Evolutionary conservation across 2,113 vertebrate genomes (phyloP).

Genomic region (Mystacornis crossleyi): DNA sequence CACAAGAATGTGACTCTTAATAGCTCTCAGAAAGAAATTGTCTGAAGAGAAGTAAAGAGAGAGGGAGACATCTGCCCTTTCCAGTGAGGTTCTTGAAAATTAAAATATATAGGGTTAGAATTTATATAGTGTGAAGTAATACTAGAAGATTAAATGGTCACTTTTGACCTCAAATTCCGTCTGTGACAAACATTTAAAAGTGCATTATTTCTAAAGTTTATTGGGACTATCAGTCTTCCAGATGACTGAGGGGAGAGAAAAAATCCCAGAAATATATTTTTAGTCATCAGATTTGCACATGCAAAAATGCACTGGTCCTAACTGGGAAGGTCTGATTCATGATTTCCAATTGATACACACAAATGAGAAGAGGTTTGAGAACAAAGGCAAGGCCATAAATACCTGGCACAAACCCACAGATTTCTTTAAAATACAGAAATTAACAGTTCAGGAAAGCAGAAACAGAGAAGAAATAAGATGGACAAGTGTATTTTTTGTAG

Average conservation of each 20-base stretch:
- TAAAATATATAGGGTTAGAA: background rate
- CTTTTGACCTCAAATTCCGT: background rate
- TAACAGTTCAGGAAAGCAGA: background rate
- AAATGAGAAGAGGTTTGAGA: background rate
- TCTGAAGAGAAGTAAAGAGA: background rate
- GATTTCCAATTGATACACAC: background rate
- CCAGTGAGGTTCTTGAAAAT: background rate
- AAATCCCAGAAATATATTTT: background rate
- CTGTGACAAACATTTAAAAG: background rate
- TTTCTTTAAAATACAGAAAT: background rate
- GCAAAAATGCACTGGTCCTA: background rate
- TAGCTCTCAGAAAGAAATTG: background rate
- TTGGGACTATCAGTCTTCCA: background rate
- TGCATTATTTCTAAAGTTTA: background rate
- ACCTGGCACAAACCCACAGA: background rate
- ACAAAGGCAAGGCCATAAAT: background rate
- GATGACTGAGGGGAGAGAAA: background rate
- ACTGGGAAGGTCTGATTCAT: background rate
- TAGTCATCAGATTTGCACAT: background rate
- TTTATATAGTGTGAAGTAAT: background rate
- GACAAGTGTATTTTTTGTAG: background rate
- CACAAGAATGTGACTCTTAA: background rate
- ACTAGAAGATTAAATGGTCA: background rate
- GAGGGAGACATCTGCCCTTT: background rate
- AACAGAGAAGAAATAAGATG: background rate